Evolutionary conservation across 2,113 vertebrate species (phyloP), one percentile per base, ranked within the genome.

Genomic region (Dasypus novemcinctus): DNA sequence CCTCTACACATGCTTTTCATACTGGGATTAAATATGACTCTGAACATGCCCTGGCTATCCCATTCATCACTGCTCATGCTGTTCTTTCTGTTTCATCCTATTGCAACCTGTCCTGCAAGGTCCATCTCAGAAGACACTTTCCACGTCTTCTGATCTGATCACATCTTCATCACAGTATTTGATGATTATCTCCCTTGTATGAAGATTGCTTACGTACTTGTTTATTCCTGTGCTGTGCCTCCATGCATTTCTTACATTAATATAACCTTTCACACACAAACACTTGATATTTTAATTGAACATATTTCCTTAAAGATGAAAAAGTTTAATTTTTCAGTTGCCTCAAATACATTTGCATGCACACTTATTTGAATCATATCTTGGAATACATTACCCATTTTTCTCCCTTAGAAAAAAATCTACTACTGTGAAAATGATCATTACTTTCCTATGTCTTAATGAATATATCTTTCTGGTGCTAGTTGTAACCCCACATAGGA

Each of bases 401-500:
- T 95, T 90, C 80, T 81, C 59, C 82, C 75, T 33, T 33, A 71
- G 4, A 66, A 83, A 83, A 95, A 81, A 95, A 43, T 2, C 71
- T 76, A 71, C 80, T 97, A 80, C n/a, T 85, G 15, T 74, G 81
- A 90, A 91, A 85, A 82, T 72, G 27, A 80, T n/a, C 90, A 95
- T 97, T 95, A 81, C 54, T 90, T 93, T 88, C 54, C 61, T 71
- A n/a, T 38, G 74, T 84, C 74, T 91, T 86, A 85, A 93, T 69
- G 72, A 91, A 95, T 61, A n/a, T 9, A 64, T 86, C 46, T n/a
- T 94, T 92, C 74, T 68, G 46, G 36, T 43, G 41, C 33, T 88
- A 49, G 75, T 57, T 78, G 75, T 68, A 94, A 46, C 71, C 79
- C 54, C 79, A 86, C 83, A 27, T 46, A 95, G 75, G 9, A 36